A percentile compares a stretch with the other conserved stretches of the same genome.
phyloP scores from a whole-genome alignment of 2,888 invertebrate genomes.

The Yponomeuta plumbellus region DNA sequence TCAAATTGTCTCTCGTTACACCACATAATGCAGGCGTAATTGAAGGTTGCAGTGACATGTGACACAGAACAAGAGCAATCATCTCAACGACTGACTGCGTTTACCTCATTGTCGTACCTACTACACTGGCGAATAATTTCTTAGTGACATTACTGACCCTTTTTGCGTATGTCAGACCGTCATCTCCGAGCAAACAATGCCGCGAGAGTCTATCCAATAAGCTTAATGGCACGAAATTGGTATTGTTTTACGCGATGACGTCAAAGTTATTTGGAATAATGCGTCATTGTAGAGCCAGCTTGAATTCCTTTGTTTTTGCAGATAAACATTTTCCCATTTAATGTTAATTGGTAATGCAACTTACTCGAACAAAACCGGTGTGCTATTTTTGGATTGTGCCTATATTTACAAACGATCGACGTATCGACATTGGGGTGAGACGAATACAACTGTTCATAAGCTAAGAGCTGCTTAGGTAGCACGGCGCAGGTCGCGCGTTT shows the following conservation, averaged over 20 bases:
- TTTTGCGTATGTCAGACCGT: background rate
- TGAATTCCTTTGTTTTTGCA: background rate
- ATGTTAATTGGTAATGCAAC: background rate
- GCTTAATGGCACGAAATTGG: background rate
- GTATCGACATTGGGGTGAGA: slow-evolving; percentile 21
- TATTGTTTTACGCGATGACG: background rate
- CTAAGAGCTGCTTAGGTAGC: too few relatives aligned
- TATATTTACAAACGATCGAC: background rate
- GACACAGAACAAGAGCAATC: background rate
- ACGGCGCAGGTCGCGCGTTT: too few relatives aligned
- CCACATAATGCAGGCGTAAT: background rate
- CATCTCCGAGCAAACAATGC: background rate
- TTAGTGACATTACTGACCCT: background rate
- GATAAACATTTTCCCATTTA: background rate
- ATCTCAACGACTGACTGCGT: slow-evolving; percentile 1
- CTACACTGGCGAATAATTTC: background rate
- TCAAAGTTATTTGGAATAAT: background rate
- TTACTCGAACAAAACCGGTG: background rate
- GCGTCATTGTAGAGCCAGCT: background rate
- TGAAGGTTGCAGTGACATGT: background rate
- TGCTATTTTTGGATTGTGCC: background rate
- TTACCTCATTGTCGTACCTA: background rate
- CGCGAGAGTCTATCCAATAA: background rate
- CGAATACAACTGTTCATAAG: too few relatives aligned
- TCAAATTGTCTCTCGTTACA: background rate